Evolutionary conservation across 2,888 invertebrate genomes (phyloP), one percentile per base, ranked within the genome.

Genomic region (Diplolepis rosae): DNA sequence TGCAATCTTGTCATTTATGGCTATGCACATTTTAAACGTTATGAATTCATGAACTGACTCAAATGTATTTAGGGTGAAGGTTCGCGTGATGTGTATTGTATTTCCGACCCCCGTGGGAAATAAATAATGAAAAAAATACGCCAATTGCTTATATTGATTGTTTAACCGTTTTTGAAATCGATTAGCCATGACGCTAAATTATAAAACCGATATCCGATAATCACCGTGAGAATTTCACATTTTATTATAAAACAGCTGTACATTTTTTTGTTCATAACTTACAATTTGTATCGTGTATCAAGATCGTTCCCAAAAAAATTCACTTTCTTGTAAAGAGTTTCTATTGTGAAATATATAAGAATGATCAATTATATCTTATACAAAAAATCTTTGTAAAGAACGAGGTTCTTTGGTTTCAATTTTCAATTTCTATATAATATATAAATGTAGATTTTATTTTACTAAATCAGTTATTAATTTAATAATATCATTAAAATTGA

Each of bases 21-120:
- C 61, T 13, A 39, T 61, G 39, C 24, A 24, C 39, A n/a, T 39
- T 61, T 61, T 24, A 61, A 6, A 35, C 35, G 61, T 61, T 24
- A 39, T 50, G 27, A 50, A 50, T 50, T 50, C 24, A 13, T 61
- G 39, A 61, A 61, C 39, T 61, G 39, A 24, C 39, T 39, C 24
- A 24, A 61, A 61, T 61, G 39, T 39, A 61, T 24, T 61, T 39
- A 61, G 61, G 61, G 61, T 39, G 61, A 61, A 61, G 35, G 61
- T 61, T 61, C 61, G 61, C 61, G 61, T 61, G 61, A 61, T 61
- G 61, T 39, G 39, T 61, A 61, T 61, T 35, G 61, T 61, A 61
- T 61, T 61, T 39, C 61, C 61, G 39, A 61, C 61, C 61, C 61
- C 61, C 61, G 61, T 61, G 61, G 39, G 61, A 61, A 61, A n/a